These are phyloP conservation scores for Eulithis prunata DNA, from an alignment of 2,888 invertebrate species.

Conservation along the genomic window DNA sequence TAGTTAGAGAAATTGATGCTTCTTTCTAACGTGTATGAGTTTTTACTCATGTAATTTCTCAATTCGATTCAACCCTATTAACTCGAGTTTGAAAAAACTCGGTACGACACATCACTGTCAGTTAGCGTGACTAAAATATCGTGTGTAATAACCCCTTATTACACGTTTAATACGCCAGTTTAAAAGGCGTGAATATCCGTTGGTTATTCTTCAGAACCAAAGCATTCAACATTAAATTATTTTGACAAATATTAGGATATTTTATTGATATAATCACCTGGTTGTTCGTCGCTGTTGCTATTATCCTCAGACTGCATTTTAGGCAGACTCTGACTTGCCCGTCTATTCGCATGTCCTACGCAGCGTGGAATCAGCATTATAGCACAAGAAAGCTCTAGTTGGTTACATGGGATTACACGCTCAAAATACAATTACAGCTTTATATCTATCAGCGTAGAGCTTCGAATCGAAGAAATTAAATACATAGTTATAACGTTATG, in stretches of 20 bases:
- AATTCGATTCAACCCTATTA: too few relatives aligned
- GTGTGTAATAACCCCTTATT: too few relatives aligned
- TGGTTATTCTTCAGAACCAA: too few relatives aligned
- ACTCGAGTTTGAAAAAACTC: too few relatives aligned
- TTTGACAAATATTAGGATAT: neutral
- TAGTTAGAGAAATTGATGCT: too few relatives aligned
- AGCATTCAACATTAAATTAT: neutral
- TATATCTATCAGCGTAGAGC: slow-evolving; percentile 7
- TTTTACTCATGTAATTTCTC: too few relatives aligned
- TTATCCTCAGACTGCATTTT: slow-evolving; percentile 88
- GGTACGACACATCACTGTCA: too few relatives aligned
- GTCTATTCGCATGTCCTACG: slow-evolving; percentile 70
- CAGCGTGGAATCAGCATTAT: slow-evolving; percentile 71
- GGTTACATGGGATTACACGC: slow-evolving; percentile 22
- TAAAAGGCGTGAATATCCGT: too few relatives aligned
- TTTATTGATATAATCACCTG: slow-evolving; percentile 46
- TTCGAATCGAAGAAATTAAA: neutral
- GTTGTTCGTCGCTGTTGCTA: slow-evolving; percentile 86
- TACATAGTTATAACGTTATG: neutral
- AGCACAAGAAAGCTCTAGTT: slow-evolving; percentile 47
- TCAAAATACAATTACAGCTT: slow-evolving; percentile 13
- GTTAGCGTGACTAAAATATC: too few relatives aligned
- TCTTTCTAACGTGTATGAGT: too few relatives aligned
- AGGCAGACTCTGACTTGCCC: slow-evolving; percentile 80
- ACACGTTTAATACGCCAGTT: too few relatives aligned